Evolutionary conservation across 2,113 vertebrate species (phyloP), one percentile per base, ranked within the genome.

Genomic region (Ascaphus truei): DNA sequence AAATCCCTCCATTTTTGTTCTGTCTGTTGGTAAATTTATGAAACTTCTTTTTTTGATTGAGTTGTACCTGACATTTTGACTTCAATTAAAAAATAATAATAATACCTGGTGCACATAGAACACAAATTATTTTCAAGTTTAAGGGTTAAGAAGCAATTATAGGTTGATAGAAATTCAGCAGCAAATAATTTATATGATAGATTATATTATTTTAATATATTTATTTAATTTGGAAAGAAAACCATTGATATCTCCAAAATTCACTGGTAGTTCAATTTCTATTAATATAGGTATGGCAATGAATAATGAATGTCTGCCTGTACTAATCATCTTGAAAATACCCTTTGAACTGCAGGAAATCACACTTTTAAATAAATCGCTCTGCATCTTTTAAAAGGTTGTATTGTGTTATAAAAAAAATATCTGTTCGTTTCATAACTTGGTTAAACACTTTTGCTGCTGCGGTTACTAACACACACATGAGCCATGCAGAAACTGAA

Each of bases 261-360:
- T 48, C 65, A 58, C 27, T 45, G 36, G 29, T 60, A 37, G 55
- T 51, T 60, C 57, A 34, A 61, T 71, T 71, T 61, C 57, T 71
- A 71, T 69, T 69, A 69, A 61, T 50, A 39, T 18, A 30, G 45
- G 67, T 69, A 60, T 22, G 12, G 56, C 67, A 43, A 71, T 71
- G 67, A 71, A 71, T 71, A 71, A 71, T 71, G 47, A 71, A 71
- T 71, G 45, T 39, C 43, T 51, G 7, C 56, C 56, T 58, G 23
- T 61, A 71, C 61, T 71, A 71, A 71, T 71, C 67, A 61, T 60
- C 34, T 51, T 20, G 33, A 39, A 71, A 61, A 60, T 71, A 71
- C 57, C 67, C 67, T 61, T 61, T 71, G 67, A 71, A 71, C 67
- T 53, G 67, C 52, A 52, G 65, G 55, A 68, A 68, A 68, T 68